Conservation (phyloP, 1,140 invertebrate species). For the Pachyrhynchus sulphureomaculatus region DNA sequence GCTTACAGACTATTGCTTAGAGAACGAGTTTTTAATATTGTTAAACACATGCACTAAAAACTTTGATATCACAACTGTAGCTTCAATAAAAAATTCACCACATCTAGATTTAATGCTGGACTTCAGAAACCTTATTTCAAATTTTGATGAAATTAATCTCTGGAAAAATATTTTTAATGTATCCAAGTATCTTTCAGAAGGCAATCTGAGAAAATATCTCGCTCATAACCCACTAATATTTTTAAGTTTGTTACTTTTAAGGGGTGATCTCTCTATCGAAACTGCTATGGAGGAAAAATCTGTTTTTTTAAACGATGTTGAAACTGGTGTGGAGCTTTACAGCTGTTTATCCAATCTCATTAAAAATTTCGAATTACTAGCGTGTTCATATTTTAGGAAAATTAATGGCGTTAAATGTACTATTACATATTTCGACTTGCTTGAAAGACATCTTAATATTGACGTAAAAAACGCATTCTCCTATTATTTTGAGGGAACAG, state of each 20-base stretch:
- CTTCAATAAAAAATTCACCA: conserved; percentile 32
- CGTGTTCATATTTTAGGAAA: conserved; percentile 24
- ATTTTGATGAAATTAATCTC: conserved; percentile 36
- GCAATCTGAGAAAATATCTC: conserved; percentile 48
- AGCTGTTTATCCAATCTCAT: conserved; percentile 27
- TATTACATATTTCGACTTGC: conserved; percentile 40
- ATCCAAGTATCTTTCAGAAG: conserved; percentile 44
- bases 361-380: background rate
- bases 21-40: conserved; percentile 55
- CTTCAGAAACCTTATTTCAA: conserved; percentile 43
- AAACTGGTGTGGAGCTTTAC: conserved; percentile 34
- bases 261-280: conserved; percentile 22
- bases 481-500: conserved; percentile 48
- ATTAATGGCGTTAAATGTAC: conserved; percentile 16
- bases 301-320: conserved; percentile 20
- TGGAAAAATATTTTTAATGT: conserved; percentile 43
- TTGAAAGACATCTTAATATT: conserved; percentile 40
- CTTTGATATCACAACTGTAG: conserved; percentile 36
- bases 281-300: conserved; percentile 11
- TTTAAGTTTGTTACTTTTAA: conserved; percentile 50
- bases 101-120: conserved; percentile 45
- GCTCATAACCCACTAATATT: conserved; percentile 50
- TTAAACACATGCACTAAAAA: conserved; percentile 55
- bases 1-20: conserved; percentile 56
- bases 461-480: conserved; percentile 35